Evolutionary conservation across 2,888 invertebrate species (phyloP), one percentile per base, ranked within the genome.

Genomic region (Aphodius sticticus): DNA sequence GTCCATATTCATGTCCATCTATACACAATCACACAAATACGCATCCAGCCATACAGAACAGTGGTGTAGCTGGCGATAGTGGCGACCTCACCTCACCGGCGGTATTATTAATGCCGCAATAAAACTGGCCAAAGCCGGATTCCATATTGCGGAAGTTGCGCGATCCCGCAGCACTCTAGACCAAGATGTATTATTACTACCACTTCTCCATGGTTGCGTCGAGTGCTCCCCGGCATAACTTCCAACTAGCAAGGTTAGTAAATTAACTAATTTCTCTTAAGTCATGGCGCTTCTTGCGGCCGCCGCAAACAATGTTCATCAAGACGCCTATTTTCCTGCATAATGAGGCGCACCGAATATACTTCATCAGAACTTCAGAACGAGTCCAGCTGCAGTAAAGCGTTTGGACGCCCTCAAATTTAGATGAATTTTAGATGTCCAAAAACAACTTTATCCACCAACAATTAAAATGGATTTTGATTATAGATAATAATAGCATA

Each of bases 241-340:
- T 53, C 53, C 53, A 53, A 53, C 53, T 53, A 53, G 83, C 84
- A 84, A 85, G 84, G 83, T 84, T 83, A 82, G 81, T 82, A 83
- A 86, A 86, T 86, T 86, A 86, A 86, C 85, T 85, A 86, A 86
- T 86, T 86, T 85, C 85, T 85, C 85, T 83, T 85, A 85, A 86
- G 85, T 85, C 85, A 85, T 84, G 85, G 79, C 84, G 53, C 53
- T 53, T 53, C 53, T 53, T 83, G 82, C 82, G 79, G 83, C 84
- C 82, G 84, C 84, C 83, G 83, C 84, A 83, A 84, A 85, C 86
- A 85, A 85, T 85, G 85, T 83, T 84, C 84, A 84, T 84, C 85
- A 85, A 83, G 82, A 83, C 84, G 84, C 85, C 84, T 84, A 85
- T 85, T 85, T 85, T 84, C 84, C 81, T n/a, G 82, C 83, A 84